Evolutionary conservation across 2,888 invertebrate species (phyloP), one percentile per base, ranked within the genome.

Genomic region (Dilophus febrilis): DNA sequence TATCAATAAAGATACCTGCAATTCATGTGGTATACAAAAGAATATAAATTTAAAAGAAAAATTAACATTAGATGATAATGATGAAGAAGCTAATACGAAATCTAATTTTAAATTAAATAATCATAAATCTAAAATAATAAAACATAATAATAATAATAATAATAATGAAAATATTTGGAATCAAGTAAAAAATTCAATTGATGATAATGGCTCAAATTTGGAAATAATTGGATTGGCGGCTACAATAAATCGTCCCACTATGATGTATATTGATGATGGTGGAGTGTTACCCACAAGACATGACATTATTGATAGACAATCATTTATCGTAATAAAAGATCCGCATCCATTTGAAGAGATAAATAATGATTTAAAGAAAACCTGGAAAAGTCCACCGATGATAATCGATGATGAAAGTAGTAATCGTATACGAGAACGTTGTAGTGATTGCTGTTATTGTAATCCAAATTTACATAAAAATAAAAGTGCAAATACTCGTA

Each of bases 371-470:
- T 33, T 11, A 14, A 3, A 13, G 6, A 33, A 33, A 16, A 14
- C 10, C 14, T 33, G 33, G 17, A 34, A 18, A 34, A 34, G 12
- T 7, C 13, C 5, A 19, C 4, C 17, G 8, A 34, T 10, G 3
- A 39, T 14, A n/a, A 37, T 13, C 29, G n/a, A 28, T 8, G 8
- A 8, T 17, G 13, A 19, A 5, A 33, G 17, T 16, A 16, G 18
- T 11, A 40, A 37, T 26, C 22, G 8, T 6, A 18, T 10, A 18
- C 37, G 37, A 6, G 41, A 37, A 11, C 40, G 42, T 26, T 46
- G 44, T 30, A 27, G 13, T 31, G 19, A 38, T 16, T 48, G 48
- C 35, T 48, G 47, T 37, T 48, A 45, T 39, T 48, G 48, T 32
- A 48, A 47, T 44, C 48, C 48, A 14, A 31, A 41, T 14, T 37